A percentile compares a stretch with the other conserved stretches of the same genome.
Conservation (phyloP, 2,888 invertebrate genomes). For the Pimpla rufipes region DNA sequence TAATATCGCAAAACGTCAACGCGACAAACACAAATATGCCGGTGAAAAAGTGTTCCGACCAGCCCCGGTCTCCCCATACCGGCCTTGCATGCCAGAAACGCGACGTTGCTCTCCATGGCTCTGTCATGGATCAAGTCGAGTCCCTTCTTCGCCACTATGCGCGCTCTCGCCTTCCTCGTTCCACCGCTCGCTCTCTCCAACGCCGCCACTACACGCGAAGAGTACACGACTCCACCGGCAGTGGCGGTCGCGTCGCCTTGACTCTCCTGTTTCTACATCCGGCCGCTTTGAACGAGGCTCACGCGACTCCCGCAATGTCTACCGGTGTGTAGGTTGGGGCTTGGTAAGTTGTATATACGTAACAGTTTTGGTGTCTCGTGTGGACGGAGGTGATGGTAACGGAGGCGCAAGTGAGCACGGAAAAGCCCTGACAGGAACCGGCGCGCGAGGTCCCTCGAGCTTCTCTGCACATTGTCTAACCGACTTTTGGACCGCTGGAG, state of each 20-base stretch:
- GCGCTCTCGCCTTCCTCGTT: slow-evolving; percentile 36
- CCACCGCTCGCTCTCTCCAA: slow-evolving; percentile 26
- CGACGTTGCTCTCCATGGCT: slow-evolving; percentile 69
- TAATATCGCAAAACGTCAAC: too few relatives aligned
- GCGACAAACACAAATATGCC: too few relatives aligned
- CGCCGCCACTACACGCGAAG: too few relatives aligned
- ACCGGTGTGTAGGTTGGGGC: background rate
- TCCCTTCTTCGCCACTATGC: slow-evolving; percentile 57
- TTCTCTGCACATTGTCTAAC: slow-evolving; percentile 31
- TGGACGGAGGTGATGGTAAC: background rate
- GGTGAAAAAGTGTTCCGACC: too few relatives aligned
- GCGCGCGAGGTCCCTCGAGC: slow-evolving; percentile 37
- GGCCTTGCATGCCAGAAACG: slow-evolving; percentile 50
- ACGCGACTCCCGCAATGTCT: slow-evolving; percentile 18
- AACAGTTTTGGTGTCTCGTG: background rate
- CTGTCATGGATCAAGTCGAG: slow-evolving; percentile 74
- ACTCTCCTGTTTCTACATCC: slow-evolving; percentile 59
- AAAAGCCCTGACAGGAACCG: background rate
- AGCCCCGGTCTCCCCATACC: too few relatives aligned
- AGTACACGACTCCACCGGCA: slow-evolving; percentile 46
- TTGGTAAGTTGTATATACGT: background rate
- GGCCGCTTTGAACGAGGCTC: slow-evolving; percentile 55
- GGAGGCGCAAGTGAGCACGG: slow-evolving; percentile 6
- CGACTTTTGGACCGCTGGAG: slow-evolving; percentile 62
- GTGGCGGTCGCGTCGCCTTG: slow-evolving; percentile 26